A percentile compares a stretch with the other conserved stretches of the same genome.
phyloP scores from a whole-genome alignment of 2,888 invertebrate genomes.

The Ormyrus thymus region DNA sequence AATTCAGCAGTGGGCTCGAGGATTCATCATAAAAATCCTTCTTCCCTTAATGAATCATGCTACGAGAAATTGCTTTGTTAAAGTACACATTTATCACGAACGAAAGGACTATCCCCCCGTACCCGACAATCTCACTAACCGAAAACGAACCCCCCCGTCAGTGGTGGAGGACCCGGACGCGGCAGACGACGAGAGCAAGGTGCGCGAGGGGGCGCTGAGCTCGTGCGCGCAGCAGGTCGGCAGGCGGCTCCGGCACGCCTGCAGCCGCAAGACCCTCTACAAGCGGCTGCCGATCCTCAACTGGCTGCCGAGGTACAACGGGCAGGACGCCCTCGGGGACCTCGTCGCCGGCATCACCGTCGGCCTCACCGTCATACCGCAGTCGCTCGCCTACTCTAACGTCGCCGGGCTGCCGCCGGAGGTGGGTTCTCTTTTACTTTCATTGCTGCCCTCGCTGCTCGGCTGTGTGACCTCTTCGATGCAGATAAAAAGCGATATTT shows the following conservation, averaged over 20 bases:
- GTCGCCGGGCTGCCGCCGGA: conserved; percentile 86
- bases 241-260: conserved; percentile 75
- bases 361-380: conserved; percentile 94
- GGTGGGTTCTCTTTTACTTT: conserved; percentile 70
- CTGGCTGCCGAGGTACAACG: conserved; percentile 88
- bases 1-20: too few relatives aligned
- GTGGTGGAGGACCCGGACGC: conserved; percentile 65
- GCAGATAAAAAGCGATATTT: not conserved
- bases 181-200: conserved; percentile 51
- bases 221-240: conserved; percentile 73
- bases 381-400: conserved; percentile 88
- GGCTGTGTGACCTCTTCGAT: not conserved
- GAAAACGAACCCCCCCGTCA: conserved; percentile 36
- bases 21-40: too few relatives aligned
- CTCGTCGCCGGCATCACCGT: conserved; percentile 94
- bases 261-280: conserved; percentile 83
- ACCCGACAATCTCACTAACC: too few relatives aligned
- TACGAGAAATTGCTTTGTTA: too few relatives aligned
- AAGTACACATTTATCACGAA: too few relatives aligned
- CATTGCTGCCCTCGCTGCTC: too few relatives aligned
- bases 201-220: conserved; percentile 67
- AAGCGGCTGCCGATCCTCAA: conserved; percentile 84
- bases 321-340: conserved; percentile 87
- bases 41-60: too few relatives aligned
- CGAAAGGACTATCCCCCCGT: too few relatives aligned